These are phyloP conservation scores for Berghia stephanieae DNA, from an alignment of 1,140 invertebrate genomes.

Conservation along the genomic window DNA sequence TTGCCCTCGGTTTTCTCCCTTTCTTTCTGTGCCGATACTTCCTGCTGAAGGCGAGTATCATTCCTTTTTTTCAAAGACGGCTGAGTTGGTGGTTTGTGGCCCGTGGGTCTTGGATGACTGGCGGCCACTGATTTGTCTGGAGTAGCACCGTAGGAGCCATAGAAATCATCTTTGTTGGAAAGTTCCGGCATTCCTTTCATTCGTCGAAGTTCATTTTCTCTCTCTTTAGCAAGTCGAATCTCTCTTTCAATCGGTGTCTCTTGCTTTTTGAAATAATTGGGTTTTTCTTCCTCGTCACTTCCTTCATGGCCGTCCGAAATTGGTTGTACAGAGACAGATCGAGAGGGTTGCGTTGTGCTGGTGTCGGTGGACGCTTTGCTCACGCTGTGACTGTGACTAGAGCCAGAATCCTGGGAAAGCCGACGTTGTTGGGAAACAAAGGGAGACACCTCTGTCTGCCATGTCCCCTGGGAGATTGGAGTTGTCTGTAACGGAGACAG, in stretches of 20 bases:
- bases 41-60: slow-evolving; percentile 53
- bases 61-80: slow-evolving; percentile 49
- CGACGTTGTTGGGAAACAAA: slow-evolving; percentile 36
- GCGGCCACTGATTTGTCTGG: neutral
- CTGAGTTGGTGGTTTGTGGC: slow-evolving; percentile 13
- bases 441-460: slow-evolving; percentile 46
- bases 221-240: slow-evolving; percentile 69
- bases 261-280: slow-evolving; percentile 32
- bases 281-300: slow-evolving; percentile 20
- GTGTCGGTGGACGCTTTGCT: slow-evolving; percentile 48
- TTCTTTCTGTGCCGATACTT: slow-evolving; percentile 51
- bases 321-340: slow-evolving; percentile 39
- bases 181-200: slow-evolving; percentile 56
- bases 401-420: slow-evolving; percentile 41
- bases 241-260: slow-evolving; percentile 73
- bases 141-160: slow-evolving; percentile 20
- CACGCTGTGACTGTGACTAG: slow-evolving; percentile 43
- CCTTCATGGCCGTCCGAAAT: neutral
- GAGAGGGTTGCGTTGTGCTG: no score
- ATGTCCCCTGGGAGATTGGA: slow-evolving; percentile 11
- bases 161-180: slow-evolving; percentile 19
- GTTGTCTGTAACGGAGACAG: neutral
- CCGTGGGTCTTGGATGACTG: neutral
- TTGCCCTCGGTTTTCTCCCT: slow-evolving; percentile 54
- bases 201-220: slow-evolving; percentile 70